Evolutionary conservation across 2,113 vertebrate species (phyloP).

Genomic region (Strix aluco): DNA sequence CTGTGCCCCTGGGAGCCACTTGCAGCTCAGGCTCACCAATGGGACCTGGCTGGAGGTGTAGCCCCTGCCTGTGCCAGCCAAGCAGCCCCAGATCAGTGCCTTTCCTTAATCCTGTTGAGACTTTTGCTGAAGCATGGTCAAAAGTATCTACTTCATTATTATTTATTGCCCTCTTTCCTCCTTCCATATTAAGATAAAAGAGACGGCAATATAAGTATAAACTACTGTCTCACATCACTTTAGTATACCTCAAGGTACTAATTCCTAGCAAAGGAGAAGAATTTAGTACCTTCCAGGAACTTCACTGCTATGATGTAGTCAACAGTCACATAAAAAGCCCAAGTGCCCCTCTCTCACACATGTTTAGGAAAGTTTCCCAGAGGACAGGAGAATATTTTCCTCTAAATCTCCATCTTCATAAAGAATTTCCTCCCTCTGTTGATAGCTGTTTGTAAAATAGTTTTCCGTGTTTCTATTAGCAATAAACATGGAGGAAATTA

Average conservation of each 20-base stretch:
- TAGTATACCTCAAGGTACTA: background rate
- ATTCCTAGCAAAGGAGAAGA: background rate
- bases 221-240: background rate
- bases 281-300: background rate
- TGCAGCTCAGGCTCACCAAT: background rate
- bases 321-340: background rate
- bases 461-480: background rate
- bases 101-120: background rate
- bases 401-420: background rate
- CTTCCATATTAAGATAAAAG: background rate
- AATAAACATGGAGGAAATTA: background rate
- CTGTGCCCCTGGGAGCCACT: fast-evolving
- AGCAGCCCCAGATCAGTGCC: background rate
- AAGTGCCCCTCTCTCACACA: background rate
- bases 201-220: background rate
- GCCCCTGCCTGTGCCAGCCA: background rate
- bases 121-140: background rate
- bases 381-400: background rate
- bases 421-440: background rate
- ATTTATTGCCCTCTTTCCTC: background rate
- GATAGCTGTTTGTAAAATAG: background rate
- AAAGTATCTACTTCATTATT: background rate
- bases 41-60: background rate
- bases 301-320: background rate
- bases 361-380: background rate